phyloP scores from a whole-genome alignment of 2,113 vertebrate genomes.

The Oreotrochilus melanogaster region DNA sequence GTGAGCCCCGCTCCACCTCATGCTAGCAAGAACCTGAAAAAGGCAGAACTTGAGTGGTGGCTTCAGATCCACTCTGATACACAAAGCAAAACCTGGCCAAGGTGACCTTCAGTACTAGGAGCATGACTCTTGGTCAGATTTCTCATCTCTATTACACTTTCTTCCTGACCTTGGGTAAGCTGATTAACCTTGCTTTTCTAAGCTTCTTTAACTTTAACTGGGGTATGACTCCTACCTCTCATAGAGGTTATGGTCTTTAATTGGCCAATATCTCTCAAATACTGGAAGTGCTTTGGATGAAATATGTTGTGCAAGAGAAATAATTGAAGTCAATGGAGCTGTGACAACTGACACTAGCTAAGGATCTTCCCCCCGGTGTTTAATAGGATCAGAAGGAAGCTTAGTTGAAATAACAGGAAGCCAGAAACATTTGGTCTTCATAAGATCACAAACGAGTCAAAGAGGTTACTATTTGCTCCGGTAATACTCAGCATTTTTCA shows the following conservation, averaged over 20 bases:
- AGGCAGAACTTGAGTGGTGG: neutral
- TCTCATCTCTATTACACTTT: neutral
- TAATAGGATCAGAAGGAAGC: conserved; percentile 52
- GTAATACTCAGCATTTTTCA: conserved; percentile 25
- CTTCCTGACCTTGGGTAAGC: conserved; percentile 6
- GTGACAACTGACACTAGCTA: conserved; percentile 29
- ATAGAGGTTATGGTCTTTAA: conserved; percentile 13
- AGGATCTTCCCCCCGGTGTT: conserved; percentile 23
- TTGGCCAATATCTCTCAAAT: conserved; percentile 26
- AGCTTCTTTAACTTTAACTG: neutral
- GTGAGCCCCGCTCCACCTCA: neutral
- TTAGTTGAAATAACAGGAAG: conserved; percentile 45
- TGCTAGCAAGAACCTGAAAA: neutral
- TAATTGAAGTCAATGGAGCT: conserved; percentile 63
- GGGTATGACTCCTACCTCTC: neutral
- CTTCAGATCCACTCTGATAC: neutral
- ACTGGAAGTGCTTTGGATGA: conserved; percentile 14
- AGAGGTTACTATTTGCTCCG: conserved; percentile 42
- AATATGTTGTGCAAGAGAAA: conserved; percentile 35
- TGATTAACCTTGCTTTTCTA: conserved; percentile 29
- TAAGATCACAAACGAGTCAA: conserved; percentile 62
- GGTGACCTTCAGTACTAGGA: neutral
- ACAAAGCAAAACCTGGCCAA: neutral
- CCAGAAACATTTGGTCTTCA: conserved; percentile 27
- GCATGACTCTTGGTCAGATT: neutral